Percentiles rank a stretch among this genome's conserved stretches.
phyloP scores from a whole-genome alignment of 2,797 vertebrate genomes.

The Tragopan temminckii region DNA sequence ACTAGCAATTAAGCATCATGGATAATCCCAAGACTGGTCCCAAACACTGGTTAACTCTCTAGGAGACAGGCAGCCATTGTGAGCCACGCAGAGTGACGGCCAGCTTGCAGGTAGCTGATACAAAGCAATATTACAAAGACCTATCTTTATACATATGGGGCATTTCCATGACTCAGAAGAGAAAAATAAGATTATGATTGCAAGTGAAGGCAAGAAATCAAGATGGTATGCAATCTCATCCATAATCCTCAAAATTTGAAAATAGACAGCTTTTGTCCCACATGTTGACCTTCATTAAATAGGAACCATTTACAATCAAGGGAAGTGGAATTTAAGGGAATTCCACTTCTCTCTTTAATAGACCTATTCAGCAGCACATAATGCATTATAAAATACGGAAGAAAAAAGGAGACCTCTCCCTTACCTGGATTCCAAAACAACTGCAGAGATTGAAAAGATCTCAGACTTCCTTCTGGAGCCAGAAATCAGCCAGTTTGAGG shows the following conservation, averaged over 20 bases:
- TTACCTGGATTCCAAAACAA: background rate
- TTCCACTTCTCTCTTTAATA: background rate
- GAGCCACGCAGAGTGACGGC: background rate
- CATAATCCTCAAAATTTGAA: background rate
- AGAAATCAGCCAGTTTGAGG: background rate
- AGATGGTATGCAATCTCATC: background rate
- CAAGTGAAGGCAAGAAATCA: background rate
- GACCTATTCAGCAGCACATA: background rate
- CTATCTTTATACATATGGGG: background rate
- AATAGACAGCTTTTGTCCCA: background rate
- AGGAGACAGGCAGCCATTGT: background rate
- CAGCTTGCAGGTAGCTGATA: background rate
- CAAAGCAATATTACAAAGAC: background rate
- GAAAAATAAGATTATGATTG: background rate
- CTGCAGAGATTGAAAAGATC: background rate
- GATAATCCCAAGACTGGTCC: background rate
- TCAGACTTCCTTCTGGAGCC: background rate
- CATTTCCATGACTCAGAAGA: background rate
- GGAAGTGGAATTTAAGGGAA: background rate
- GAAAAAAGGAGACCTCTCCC: background rate
- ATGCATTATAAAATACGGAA: background rate
- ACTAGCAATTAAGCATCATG: background rate
- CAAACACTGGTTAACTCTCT: background rate
- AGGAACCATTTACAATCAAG: background rate
- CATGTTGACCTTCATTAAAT: accelerated